Evolutionary conservation across 2,113 vertebrate species (phyloP).

Genomic region (Gila orcuttii): DNA sequence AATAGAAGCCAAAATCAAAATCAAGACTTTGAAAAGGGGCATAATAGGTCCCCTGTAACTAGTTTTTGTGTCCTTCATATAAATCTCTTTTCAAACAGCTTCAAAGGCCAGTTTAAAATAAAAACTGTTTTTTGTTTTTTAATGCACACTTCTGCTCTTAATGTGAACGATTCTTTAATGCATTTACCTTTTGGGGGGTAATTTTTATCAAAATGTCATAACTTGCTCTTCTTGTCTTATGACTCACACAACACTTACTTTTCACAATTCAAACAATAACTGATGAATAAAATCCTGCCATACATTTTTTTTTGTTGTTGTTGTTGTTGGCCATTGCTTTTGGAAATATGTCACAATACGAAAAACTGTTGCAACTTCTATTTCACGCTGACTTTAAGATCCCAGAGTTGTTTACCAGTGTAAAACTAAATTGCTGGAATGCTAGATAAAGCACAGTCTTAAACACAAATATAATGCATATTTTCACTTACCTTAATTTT

Average conservation of each 20-base stretch:
- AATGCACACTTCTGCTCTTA: background rate
- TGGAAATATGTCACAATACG: background rate
- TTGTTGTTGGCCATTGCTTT: background rate
- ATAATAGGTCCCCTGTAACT: background rate
- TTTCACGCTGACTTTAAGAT: background rate
- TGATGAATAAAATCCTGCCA: background rate
- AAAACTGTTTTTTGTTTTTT: background rate
- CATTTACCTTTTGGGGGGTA: background rate
- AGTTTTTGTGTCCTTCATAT: background rate
- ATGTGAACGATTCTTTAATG: background rate
- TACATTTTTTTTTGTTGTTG: background rate
- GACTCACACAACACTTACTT: background rate
- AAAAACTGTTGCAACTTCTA: background rate
- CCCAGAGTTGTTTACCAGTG: background rate
- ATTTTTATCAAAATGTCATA: background rate
- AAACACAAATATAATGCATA: background rate
- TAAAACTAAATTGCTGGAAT: background rate
- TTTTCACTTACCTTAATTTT: background rate
- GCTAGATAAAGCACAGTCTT: background rate
- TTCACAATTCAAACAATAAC: background rate
- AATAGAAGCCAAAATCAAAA: too few species aligned
- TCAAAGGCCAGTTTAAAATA: background rate
- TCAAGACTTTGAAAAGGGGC: too few species aligned
- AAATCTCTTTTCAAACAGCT: background rate
- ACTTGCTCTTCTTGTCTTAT: background rate